Evolutionary conservation across 2,888 invertebrate genomes (phyloP), one percentile per base, ranked within the genome.

Genomic region (Matsumyia berberina): DNA sequence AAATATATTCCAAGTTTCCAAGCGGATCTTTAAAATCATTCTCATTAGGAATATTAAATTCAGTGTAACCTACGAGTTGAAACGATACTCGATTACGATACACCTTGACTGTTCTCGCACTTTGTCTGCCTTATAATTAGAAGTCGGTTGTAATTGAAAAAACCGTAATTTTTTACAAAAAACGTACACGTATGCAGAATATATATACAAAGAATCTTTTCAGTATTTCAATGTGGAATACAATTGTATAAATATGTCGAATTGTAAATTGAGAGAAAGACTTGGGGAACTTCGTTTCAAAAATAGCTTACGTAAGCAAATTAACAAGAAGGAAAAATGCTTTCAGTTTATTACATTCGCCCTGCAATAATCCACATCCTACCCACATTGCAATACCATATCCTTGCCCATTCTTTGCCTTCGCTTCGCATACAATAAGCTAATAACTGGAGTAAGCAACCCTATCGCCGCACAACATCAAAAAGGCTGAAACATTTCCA

Each of bases 391-490:
- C 62, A 69, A 62, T 67, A 55, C n/a, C 9, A 49, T 62, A 46
- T 67, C 19, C 33, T 42, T 53, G 42, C 24, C 7, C 19, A 55
- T 57, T 44, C 17, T 19, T 1, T 31, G n/a, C 31, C 12, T 49
- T 15, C 31, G 24, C 51, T 57, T 17, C 17, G 49, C 15, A 7
- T 35, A 62, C 19, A 44, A 49, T 11, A 66, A 58, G 29, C 55
- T 67, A 73, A 73, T 78, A 66, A 62, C 35, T 31, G 35, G 42
- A 64, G 39, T 24, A 73, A 51, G 46, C 64, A 73, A 60, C 76
- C 58, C 70, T 76, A 76, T 62, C 80, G 66, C 66, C 37, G 69
- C 51, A 85, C 58, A 80, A 85, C 80, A 85, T 80, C 85, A 80
- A 85, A 85, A 85, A 51, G 80, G 80, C 80, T 70, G 80, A 69